Base-by-base conservation (phyloP, 2,888 invertebrate genomes). In the Lepas anatifera region DNA sequence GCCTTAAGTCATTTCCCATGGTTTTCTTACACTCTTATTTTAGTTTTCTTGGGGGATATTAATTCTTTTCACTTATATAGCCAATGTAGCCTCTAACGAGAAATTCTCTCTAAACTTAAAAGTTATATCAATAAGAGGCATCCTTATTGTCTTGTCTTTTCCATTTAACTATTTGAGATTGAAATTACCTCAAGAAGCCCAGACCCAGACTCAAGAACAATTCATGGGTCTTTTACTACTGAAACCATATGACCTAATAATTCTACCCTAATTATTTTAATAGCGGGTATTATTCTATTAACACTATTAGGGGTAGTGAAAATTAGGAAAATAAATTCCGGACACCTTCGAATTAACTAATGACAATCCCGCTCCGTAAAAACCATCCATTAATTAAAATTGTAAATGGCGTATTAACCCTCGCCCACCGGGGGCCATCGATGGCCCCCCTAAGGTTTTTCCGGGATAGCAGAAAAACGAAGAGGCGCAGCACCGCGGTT, bases 321-420 rank as follows among this genome's bases (percentile, higher is more conserved):
- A 43, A 43, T 43, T 43, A 43, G 43, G n/a, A n/a, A n/a, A n/a
- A n/a, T n/a, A n/a, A n/a, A n/a, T n/a, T n/a, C n/a, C n/a, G n/a
- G n/a, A n/a, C n/a, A n/a, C n/a, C n/a, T n/a, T n/a, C n/a, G n/a
- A n/a, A n/a, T n/a, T n/a, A n/a, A n/a, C n/a, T 22, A 22, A 46
- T 46, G 46, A 3, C 10, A 46, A 46, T 3, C 18, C 46, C 46
- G 7, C 7, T 46, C 18, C 46, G 46, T n/a, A 58, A 58, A 58
- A 58, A 27, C 29, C 52, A 58, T 29, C 52, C 32, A 1, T 27
- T 29, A 27, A 1, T 58, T 27, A 58, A 27, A 58, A 29, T 29
- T 29, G 11, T 69, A 6, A 72, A 48, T 29, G n/a, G 35, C 27
- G 86, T 0, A 76, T 3, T 87, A n/a, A n/a, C n/a, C n/a, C n/a